phyloP scores from a whole-genome alignment of 1,140 invertebrate species.

The Aphaenogaster rudis region DNA sequence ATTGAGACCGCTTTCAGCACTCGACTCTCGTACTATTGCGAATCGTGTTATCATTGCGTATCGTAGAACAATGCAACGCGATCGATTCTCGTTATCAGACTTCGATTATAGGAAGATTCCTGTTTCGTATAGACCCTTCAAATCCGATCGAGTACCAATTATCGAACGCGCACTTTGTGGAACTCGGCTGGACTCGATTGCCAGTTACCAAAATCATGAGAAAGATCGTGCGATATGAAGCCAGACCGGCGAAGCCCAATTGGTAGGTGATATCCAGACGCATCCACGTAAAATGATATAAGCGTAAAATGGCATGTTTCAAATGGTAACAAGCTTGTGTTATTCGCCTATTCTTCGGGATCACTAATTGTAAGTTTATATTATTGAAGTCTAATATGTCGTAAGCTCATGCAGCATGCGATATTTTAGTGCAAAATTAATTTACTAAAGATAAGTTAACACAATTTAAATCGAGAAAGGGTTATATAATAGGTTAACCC shows the following conservation, averaged over 20 bases:
- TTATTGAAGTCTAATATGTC: background rate
- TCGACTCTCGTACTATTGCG: background rate
- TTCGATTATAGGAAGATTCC: slow-evolving; percentile 72
- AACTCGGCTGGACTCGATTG: slow-evolving; percentile 76
- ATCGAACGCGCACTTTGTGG: slow-evolving; percentile 76
- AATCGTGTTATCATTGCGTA: slow-evolving; percentile 60
- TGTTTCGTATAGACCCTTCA: slow-evolving; percentile 70
- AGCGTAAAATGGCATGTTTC: slow-evolving; percentile 10
- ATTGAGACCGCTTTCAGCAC: slow-evolving; percentile 10
- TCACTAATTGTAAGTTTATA: background rate
- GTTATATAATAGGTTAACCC: no score
- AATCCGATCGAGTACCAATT: slow-evolving; percentile 82
- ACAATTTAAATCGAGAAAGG: no score
- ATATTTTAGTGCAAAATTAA: slow-evolving; percentile 28
- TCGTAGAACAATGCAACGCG: slow-evolving; percentile 54
- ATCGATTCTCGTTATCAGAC: background rate
- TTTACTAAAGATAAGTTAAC: background rate
- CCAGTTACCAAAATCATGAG: slow-evolving; percentile 70
- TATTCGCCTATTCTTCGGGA: background rate
- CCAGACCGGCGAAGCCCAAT: slow-evolving; percentile 71
- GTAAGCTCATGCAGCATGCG: background rate
- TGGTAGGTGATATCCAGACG: slow-evolving; percentile 56
- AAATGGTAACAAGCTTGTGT: slow-evolving; percentile 1
- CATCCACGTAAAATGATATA: slow-evolving; percentile 2
- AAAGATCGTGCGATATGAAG: slow-evolving; percentile 70